Evolutionary conservation across 1,140 invertebrate genomes (phyloP).

Genomic region (Cheumatopsyche charites): DNA sequence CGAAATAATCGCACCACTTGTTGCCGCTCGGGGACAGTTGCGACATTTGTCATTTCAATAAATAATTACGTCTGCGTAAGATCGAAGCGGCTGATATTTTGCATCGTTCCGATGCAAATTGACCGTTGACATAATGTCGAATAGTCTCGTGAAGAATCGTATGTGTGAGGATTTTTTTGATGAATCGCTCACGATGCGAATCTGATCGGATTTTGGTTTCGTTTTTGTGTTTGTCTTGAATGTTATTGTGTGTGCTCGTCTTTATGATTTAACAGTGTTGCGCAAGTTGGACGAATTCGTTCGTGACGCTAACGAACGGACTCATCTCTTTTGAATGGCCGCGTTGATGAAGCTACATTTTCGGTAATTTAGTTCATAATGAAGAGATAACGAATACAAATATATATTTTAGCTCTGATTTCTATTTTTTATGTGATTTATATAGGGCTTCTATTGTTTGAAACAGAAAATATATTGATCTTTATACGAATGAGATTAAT

Average conservation of each 20-base stretch:
- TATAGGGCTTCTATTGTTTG: too few relatives aligned
- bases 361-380: constrained; percentile 13
- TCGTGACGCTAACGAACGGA: not conserved
- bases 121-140: constrained; percentile 10
- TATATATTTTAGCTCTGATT: not conserved
- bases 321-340: constrained; percentile 7
- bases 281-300: too few relatives aligned
- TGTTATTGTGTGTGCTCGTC: too few relatives aligned
- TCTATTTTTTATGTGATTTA: not conserved
- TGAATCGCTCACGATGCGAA: too few relatives aligned
- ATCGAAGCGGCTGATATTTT: constrained; percentile 2
- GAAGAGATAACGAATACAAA: constrained; percentile 15
- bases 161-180: too few relatives aligned
- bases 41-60: constrained; percentile 22
- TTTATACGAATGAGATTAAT: too few relatives aligned
- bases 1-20: constrained; percentile 8
- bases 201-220: too few relatives aligned
- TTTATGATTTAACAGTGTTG: too few relatives aligned
- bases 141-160: too few relatives aligned
- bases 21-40: not conserved
- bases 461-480: too few relatives aligned
- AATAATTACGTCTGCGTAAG: constrained; percentile 6
- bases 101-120: not conserved
- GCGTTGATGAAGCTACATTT: not conserved
- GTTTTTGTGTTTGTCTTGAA: too few relatives aligned